These are phyloP conservation scores for Alouatta palliata DNA, from an alignment of 2,113 vertebrate genomes.

Conservation along the genomic window DNA sequence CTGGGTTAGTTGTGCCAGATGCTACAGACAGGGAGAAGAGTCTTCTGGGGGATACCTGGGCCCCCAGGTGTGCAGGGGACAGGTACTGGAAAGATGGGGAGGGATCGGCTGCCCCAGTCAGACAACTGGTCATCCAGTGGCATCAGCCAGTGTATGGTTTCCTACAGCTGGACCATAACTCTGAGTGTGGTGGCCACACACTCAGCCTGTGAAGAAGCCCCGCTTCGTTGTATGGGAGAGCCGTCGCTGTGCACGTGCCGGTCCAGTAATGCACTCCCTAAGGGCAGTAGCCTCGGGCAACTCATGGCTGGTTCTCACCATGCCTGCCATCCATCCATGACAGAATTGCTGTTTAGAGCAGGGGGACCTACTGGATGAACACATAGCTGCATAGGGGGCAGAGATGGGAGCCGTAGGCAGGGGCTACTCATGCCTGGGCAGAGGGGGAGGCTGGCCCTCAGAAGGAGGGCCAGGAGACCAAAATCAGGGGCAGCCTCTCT, in stretches of 20 bases:
- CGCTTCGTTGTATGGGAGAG: not conserved
- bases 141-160: not conserved
- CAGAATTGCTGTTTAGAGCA: no score
- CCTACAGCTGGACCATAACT: not conserved
- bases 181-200: not conserved
- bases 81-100: no score
- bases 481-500: rapidly evolving
- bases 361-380: not conserved
- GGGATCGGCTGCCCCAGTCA: not conserved
- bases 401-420: not conserved
- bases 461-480: not conserved
- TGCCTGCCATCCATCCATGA: no score
- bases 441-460: not conserved
- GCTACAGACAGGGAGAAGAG: not conserved
- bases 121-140: not conserved
- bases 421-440: not conserved
- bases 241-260: rapidly evolving
- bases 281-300: rapidly evolving
- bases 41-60: not conserved
- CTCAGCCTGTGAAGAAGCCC: not conserved
- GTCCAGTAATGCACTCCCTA: rapidly evolving
- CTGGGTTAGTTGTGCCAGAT: not conserved
- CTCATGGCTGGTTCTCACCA: not conserved
- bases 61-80: not conserved
- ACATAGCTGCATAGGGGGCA: rapidly evolving